Evolutionary conservation across 2,113 vertebrate species (phyloP).

Genomic region (Tenrec ecaudatus): DNA sequence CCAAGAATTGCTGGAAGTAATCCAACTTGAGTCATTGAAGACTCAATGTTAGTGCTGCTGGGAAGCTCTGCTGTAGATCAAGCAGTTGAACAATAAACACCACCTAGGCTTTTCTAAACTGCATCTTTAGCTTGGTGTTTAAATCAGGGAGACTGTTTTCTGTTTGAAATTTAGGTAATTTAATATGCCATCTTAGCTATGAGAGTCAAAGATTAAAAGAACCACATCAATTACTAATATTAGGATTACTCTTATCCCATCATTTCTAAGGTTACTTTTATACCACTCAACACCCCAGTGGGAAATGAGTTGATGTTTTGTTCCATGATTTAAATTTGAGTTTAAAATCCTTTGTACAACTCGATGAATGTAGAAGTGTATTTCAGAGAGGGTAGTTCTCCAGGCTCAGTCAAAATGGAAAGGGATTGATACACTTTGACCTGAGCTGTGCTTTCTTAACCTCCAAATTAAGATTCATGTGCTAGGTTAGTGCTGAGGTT

Average conservation of each 20-base stretch:
- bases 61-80: not conserved
- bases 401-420: not conserved
- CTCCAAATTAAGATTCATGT: not conserved
- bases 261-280: conserved; percentile 32
- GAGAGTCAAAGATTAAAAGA: not conserved
- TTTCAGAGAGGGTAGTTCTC: not conserved
- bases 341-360: not conserved
- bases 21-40: not conserved
- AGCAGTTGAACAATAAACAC: not conserved
- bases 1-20: not conserved
- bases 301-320: not conserved
- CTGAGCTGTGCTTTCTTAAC: not conserved
- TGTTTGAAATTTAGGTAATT: conserved; percentile 33
- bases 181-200: conserved; percentile 17
- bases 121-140: not conserved
- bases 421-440: not conserved
- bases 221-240: conserved; percentile 24
- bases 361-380: not conserved
- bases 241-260: not conserved
- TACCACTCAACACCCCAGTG: not conserved
- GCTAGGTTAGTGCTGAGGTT: not conserved
- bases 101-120: not conserved
- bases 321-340: not conserved
- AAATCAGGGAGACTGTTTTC: not conserved
- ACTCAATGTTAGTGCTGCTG: not conserved